Percentiles rank a stretch among this genome's conserved stretches.
These are phyloP conservation scores for Helobdella robusta DNA, from an alignment of 2,888 invertebrate genomes.

Conservation along the genomic window DNA sequence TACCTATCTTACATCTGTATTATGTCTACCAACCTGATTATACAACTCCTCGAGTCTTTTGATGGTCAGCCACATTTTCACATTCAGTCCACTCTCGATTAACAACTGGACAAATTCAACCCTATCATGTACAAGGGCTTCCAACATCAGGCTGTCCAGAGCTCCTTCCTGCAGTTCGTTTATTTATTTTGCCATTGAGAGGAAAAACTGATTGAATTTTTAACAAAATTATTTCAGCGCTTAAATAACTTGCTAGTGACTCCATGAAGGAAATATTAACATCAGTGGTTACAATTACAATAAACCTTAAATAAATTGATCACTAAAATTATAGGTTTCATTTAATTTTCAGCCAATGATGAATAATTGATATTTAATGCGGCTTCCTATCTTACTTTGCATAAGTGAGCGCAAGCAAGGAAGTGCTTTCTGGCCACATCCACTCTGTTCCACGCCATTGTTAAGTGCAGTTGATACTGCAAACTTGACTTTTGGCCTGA, in stretches of 20 bases:
- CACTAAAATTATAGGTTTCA: too few relatives aligned
- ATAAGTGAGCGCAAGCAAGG: conserved; percentile 92
- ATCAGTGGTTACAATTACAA: too few relatives aligned
- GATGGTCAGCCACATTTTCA: conserved; percentile 92
- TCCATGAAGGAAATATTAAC: too few relatives aligned
- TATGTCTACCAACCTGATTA: conserved; percentile 68
- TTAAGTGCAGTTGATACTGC: conserved; percentile 83
- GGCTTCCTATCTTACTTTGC: conserved; percentile 74
- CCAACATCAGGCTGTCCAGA: conserved; percentile 96
- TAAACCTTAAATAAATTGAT: too few relatives aligned
- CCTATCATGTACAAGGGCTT: conserved; percentile 87
- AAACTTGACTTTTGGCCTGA: conserved; percentile 55
- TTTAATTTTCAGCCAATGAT: too few relatives aligned
- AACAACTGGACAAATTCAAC: conserved; percentile 94
- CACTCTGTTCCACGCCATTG: conserved; percentile 93
- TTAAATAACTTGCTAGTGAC: too few relatives aligned
- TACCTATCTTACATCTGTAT: too few relatives aligned
- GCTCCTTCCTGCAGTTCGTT: conserved; percentile 58
- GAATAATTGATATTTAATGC: too few relatives aligned
- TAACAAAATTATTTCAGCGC: too few relatives aligned
- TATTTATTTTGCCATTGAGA: too few relatives aligned
- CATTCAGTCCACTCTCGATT: conserved; percentile 91
- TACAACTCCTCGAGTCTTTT: conserved; percentile 89
- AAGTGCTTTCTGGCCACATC: conserved; percentile 95
- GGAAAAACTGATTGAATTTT: too few relatives aligned